Percentiles rank a stretch among this genome's conserved stretches.
Evolutionary conservation across 2,113 vertebrate species (phyloP).

Genomic region (Bos javanicus): DNA sequence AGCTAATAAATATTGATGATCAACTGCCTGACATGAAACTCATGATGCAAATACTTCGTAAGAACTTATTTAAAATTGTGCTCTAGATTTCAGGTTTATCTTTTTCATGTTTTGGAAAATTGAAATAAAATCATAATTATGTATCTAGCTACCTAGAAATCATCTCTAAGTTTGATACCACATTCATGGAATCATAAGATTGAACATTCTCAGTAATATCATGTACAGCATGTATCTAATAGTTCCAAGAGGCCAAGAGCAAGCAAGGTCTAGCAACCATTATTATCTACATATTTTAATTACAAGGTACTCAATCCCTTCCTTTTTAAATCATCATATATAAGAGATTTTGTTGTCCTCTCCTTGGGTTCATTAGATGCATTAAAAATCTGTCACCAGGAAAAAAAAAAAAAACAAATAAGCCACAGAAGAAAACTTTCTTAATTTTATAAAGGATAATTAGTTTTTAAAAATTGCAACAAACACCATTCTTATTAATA

Average conservation of each 20-base stretch:
- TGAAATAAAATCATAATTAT: background rate
- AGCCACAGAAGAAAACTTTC: background rate
- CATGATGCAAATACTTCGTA: background rate
- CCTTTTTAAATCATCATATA: background rate
- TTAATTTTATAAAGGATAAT: background rate
- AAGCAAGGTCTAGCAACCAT: background rate
- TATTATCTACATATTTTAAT: background rate
- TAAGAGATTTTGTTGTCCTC: background rate
- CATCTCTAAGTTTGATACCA: background rate
- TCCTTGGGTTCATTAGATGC: background rate
- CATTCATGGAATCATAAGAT: background rate
- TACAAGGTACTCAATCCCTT: background rate
- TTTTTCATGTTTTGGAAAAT: background rate
- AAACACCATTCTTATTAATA: background rate
- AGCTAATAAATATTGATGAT: background rate
- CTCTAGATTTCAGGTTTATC: background rate
- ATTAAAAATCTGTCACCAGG: background rate
- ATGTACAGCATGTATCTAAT: background rate
- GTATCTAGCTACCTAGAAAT: background rate
- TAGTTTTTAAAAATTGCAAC: background rate
- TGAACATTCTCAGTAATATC: background rate
- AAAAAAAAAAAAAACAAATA: too few relatives aligned
- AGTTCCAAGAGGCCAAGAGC: background rate
- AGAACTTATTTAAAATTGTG: background rate
- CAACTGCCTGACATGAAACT: background rate